Percentiles rank a stretch among this genome's conserved stretches.
phyloP scores from a whole-genome alignment of 2,888 invertebrate genomes.

The Drosophila sordidula region DNA sequence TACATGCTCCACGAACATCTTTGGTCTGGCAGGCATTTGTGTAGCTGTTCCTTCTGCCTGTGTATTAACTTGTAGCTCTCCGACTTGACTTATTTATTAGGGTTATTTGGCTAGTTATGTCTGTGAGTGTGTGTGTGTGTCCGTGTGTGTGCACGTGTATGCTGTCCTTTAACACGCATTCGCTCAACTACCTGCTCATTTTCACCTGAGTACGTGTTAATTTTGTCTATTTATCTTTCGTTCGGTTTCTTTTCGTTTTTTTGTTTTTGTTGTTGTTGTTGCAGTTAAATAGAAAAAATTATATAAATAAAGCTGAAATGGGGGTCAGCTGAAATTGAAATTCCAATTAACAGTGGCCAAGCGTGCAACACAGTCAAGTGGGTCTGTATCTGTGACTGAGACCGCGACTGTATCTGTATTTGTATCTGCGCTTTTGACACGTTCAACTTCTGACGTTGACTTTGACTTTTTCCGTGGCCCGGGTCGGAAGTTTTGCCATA shows the following conservation, averaged over 20 bases:
- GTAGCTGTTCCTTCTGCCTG: conserved; percentile 15
- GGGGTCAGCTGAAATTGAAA: conserved; percentile 46
- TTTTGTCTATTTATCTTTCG: conserved; percentile 72
- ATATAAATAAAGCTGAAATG: conserved; percentile 44
- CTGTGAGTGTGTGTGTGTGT: conserved; percentile 5
- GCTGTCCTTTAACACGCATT: conserved; percentile 49
- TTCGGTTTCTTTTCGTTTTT: conserved; percentile 24
- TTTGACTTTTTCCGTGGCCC: conserved; percentile 43
- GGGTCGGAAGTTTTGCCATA: conserved; percentile 32
- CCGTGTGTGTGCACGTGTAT: conserved; percentile 21
- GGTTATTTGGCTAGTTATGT: conserved; percentile 65
- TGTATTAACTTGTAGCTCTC: conserved; percentile 51
- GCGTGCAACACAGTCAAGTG: conserved; percentile 17
- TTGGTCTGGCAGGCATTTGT: conserved; percentile 28
- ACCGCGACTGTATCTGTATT: conserved; percentile 1
- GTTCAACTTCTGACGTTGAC: conserved; percentile 53
- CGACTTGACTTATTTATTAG: conserved; percentile 77
- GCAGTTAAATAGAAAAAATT: conserved; percentile 60
- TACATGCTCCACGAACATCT: conserved; percentile 49
- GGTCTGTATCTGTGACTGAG: conserved; percentile 25
- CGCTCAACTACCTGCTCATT: conserved; percentile 69
- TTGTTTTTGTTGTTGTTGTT: conserved; percentile 3
- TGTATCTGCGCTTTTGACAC: conserved; percentile 43
- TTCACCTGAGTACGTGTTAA: conserved; percentile 78
- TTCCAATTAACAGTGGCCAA: conserved; percentile 70